phyloP scores from a whole-genome alignment of 2,888 invertebrate genomes.

The Tetragonisca angustula region DNA sequence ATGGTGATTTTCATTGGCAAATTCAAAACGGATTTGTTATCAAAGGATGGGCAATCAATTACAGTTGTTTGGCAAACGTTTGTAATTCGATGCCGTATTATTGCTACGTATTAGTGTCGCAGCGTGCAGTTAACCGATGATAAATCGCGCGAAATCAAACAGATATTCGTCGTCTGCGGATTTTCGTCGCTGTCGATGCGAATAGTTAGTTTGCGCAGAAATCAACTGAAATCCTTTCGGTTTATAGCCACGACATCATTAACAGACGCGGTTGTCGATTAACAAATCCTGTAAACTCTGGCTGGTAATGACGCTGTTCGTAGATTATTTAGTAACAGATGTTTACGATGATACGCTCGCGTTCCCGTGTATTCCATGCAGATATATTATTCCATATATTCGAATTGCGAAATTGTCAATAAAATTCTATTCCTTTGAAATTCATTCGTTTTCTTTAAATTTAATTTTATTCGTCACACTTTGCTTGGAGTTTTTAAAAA shows the following conservation, averaged over 20 bases:
- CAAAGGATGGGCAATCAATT: slow-evolving; percentile 43
- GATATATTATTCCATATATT: neutral
- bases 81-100: slow-evolving; percentile 42
- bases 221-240: slow-evolving; percentile 44
- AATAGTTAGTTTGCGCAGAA: slow-evolving; percentile 27
- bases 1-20: slow-evolving; percentile 6
- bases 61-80: slow-evolving; percentile 42
- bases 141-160: slow-evolving; percentile 55
- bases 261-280: slow-evolving; percentile 48
- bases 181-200: slow-evolving; percentile 27
- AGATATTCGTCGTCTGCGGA: slow-evolving; percentile 46
- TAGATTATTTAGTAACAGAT: slow-evolving; percentile 40
- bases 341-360: slow-evolving; percentile 7
- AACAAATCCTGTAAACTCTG: slow-evolving; percentile 44
- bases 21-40: slow-evolving; percentile 47
- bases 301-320: slow-evolving; percentile 27
- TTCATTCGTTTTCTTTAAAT: neutral
- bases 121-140: slow-evolving; percentile 46
- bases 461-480: rapidly evolving
- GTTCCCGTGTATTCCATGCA: neutral
- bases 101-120: slow-evolving; percentile 39
- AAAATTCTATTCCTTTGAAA: neutral
- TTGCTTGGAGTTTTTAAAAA: neutral
- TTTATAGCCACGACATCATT: slow-evolving; percentile 52
- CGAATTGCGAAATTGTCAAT: neutral